These are phyloP conservation scores for Dasyprocta punctata DNA, from an alignment of 2,113 vertebrate species.

Conservation along the genomic window DNA sequence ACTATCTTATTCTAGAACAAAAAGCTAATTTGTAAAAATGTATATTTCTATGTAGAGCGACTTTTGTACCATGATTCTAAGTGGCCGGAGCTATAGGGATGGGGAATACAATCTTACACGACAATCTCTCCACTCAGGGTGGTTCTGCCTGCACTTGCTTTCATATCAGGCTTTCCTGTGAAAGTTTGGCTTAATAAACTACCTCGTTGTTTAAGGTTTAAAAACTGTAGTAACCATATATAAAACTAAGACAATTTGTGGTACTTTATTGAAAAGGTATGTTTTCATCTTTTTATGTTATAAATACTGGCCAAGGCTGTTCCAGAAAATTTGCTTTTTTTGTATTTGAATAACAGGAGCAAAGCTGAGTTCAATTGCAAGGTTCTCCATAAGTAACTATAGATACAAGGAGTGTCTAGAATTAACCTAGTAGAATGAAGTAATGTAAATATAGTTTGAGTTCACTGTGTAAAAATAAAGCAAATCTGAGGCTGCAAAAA, in stretches of 20 bases:
- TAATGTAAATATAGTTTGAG: background rate
- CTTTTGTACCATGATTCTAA: background rate
- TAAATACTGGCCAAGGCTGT: background rate
- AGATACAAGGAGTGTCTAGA: background rate
- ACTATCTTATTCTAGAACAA: background rate
- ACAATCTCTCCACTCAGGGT: background rate
- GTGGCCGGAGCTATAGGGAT: background rate
- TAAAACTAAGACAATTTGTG: background rate
- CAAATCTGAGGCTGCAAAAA: background rate
- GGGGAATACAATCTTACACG: background rate
- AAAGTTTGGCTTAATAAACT: background rate
- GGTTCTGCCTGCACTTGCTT: background rate
- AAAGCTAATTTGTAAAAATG: background rate
- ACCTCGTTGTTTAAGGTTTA: background rate
- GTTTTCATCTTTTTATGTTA: background rate
- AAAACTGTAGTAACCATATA: background rate
- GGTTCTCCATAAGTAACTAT: background rate
- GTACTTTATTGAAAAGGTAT: background rate
- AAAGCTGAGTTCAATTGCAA: background rate
- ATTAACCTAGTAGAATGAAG: background rate
- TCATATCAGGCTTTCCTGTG: background rate
- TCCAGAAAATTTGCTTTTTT: background rate
- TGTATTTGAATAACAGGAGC: background rate
- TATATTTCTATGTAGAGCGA: background rate
- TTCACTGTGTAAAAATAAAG: background rate